These are phyloP conservation scores for Masticophis lateralis DNA, from an alignment of 2,797 vertebrate species.

Conservation along the genomic window DNA sequence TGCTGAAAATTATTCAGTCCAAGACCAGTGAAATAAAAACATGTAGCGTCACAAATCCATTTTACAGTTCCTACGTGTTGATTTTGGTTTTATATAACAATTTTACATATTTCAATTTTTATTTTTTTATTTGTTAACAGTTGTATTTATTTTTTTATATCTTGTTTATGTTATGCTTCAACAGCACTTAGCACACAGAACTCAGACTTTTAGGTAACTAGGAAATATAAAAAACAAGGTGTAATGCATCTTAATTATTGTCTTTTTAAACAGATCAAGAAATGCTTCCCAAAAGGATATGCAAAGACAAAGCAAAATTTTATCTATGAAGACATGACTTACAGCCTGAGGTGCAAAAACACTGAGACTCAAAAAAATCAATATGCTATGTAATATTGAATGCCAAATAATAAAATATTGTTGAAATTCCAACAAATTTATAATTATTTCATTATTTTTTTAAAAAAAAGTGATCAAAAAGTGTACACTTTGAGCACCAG, in stretches of 20 bases:
- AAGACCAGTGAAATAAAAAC: background rate
- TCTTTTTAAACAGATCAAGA: conserved; percentile 48
- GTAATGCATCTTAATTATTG: background rate
- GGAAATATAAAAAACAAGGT: background rate
- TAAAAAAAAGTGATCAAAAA: background rate
- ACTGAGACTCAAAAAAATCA: accelerated
- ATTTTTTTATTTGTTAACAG: background rate
- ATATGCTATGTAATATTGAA: background rate
- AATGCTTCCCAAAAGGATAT: conserved; percentile 14
- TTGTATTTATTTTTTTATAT: background rate
- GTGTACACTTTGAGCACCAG: background rate
- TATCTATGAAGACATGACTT: conserved; percentile 63
- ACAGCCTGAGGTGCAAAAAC: conserved; percentile 12
- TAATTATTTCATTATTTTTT: background rate
- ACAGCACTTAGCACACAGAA: background rate
- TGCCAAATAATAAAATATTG: background rate
- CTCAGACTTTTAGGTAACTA: background rate
- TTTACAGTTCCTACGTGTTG: background rate
- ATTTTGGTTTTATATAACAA: background rate
- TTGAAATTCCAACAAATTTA: background rate
- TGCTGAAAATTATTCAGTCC: background rate
- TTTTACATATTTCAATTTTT: background rate
- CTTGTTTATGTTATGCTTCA: background rate
- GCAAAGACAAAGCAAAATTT: background rate
- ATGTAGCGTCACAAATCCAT: background rate